Percentiles rank a stretch among this genome's conserved stretches.
phyloP scores from a whole-genome alignment of 2,113 vertebrate genomes.

The Tragulus kanchil region DNA sequence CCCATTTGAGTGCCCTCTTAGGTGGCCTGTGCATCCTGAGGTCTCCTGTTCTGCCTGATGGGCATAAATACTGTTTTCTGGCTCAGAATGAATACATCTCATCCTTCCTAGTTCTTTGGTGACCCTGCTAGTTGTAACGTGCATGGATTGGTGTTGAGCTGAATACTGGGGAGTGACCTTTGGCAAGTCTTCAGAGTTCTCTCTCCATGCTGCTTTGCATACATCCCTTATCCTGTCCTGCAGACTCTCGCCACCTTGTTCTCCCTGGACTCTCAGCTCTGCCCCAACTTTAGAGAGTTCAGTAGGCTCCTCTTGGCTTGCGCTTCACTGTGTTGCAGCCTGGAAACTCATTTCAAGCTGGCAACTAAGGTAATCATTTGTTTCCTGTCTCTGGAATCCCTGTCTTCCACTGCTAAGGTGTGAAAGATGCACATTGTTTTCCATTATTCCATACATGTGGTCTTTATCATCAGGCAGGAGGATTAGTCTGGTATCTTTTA shows the following conservation, averaged over 20 bases:
- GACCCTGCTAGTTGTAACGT: background rate
- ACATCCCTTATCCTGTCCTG: background rate
- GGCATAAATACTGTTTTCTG: background rate
- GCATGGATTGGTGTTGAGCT: background rate
- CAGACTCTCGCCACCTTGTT: background rate
- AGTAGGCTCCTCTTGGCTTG: background rate
- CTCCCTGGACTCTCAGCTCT: background rate
- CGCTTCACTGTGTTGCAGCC: background rate
- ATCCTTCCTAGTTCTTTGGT: background rate
- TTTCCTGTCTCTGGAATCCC: background rate
- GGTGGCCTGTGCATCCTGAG: background rate
- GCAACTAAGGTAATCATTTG: background rate
- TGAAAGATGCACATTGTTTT: background rate
- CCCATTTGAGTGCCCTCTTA: background rate
- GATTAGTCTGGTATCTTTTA: background rate
- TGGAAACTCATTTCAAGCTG: background rate
- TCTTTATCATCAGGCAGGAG: background rate
- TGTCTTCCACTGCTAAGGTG: background rate
- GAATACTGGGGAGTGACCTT: background rate
- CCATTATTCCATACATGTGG: background rate
- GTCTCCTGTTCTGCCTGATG: background rate
- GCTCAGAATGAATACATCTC: background rate
- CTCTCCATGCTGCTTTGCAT: background rate
- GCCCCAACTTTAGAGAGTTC: background rate
- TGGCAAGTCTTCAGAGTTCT: background rate